Base-by-base conservation (phyloP, 2,113 vertebrate genomes). In the Laticauda laticaudata region DNA sequence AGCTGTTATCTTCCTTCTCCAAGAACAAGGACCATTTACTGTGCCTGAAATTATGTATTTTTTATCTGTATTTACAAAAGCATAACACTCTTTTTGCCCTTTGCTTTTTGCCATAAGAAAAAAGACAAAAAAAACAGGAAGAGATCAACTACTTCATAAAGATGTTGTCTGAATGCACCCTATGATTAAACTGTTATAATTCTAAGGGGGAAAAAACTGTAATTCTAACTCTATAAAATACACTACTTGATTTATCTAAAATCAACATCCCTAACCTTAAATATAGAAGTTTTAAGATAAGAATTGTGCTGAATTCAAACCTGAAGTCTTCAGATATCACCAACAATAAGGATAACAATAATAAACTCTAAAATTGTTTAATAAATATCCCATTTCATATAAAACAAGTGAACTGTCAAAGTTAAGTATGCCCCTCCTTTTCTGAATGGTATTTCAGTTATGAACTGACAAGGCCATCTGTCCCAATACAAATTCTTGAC, bases 381-480 rank as follows among this genome's bases (percentile, higher is more conserved):
- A 34, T 92, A 88, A 48, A 91, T 94, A 10, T 93, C 43, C 55
- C 54, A 91, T 61, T 3, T 29, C 15, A 75, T 69, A 10, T 54
- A 64, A 51, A 39, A 90, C 88, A 93, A 39, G 91, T 55, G 93
- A 8, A 12, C 29, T 23, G 7, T 94, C 34, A 48, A 91, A 93
- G 54, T 75, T 91, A 91, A 21, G 34, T 26, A 0, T 7, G 75
- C 91, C 91, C 95, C 94, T 86, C 56, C 24, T 24, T 26, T 69
- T 92, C 86, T 91, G 57, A 57, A 90, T 94, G 90, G 90, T 55
- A 93, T 95, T 95, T 95, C 90, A 94, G 91, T 93, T 90, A 96
- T 91, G 95, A 56, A 90, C 87, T 95, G 94, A 93, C 89, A 96
- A 95, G 91, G 51, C 94, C 95, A 96, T 96, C 95, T 96, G 96